Evolutionary conservation across 1,140 invertebrate species (phyloP), one percentile per base, ranked within the genome.

Genomic region (Callitettix versicolor): DNA sequence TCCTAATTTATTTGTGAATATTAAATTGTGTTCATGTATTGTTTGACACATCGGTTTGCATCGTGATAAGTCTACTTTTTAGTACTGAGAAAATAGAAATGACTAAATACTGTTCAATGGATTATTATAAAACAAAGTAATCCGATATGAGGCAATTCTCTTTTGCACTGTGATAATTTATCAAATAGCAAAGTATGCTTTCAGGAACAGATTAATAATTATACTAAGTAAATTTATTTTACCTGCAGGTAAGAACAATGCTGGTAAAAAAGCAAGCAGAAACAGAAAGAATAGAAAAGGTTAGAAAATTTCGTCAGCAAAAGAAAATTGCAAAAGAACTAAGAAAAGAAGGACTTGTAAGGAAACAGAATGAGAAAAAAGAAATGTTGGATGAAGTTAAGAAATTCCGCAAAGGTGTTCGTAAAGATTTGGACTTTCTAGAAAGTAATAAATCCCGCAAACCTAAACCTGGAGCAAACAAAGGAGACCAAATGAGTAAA

Each of bases 311-410:
- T 0, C 76, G 95, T 54, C 82, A 89, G 48, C 85, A 96, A 60
- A 86, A 87, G 62, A 98, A 98, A 72, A 86, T 94, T 70, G 85
- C 89, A 5, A 96, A 97, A 73, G 79, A 88, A 67, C 80, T 92
- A 65, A 84, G 94, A 73, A 79, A 85, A 53, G 86, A 97, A 70
- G 82, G 86, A 7, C 82, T 84, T 65, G 66, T 91, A 43, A 81
- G 88, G 62, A 81, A 86, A 66, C 81, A 82, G 33, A 76, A 80
- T 34, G 84, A 86, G 44, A 88, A 88, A 66, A 82, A 78, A 63
- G 78, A 90, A 68, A 79, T 90, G 74, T 64, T 89, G n/a, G 81
- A 89, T 60, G 82, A 91, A 69, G 76, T 92, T 7, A 91, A 93
- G 62, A 85, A 89, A 63, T 89, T 85, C 59, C 75, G 85, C 30